phyloP scores from a whole-genome alignment of 2,113 vertebrate species.

The Leptobrachium leishanense region DNA sequence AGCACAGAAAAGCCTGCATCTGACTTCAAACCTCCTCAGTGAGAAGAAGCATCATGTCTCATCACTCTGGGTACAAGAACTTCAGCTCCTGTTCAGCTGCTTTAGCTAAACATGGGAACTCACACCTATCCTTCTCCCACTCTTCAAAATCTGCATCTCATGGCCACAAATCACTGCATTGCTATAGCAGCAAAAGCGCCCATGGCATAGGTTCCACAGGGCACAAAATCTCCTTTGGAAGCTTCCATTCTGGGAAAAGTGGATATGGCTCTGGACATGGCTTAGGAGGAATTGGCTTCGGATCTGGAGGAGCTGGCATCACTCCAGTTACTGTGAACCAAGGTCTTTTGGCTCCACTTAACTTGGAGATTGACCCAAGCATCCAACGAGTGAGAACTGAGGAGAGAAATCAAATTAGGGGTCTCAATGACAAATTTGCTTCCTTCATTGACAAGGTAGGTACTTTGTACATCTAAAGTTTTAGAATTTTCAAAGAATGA shows the following conservation, averaged over 20 bases:
- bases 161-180: constrained; percentile 11
- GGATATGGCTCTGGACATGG: constrained; percentile 53
- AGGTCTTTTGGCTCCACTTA: constrained; percentile 82
- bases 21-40: not conserved
- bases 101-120: constrained; percentile 27
- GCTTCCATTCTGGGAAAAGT: not conserved
- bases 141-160: constrained; percentile 11
- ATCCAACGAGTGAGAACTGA: constrained; percentile 84
- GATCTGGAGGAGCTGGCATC: constrained; percentile 40
- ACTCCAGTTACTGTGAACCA: constrained; percentile 68
- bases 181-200: constrained; percentile 30
- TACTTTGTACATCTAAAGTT: not conserved
- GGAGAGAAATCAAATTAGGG: constrained; percentile 93
- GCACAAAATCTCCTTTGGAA: constrained; percentile 61
- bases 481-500: too few relatives aligned
- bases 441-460: constrained; percentile 92
- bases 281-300: constrained; percentile 49
- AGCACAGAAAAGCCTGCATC: not conserved
- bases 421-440: constrained; percentile 82
- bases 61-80: constrained; percentile 35
- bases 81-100: constrained; percentile 37
- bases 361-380: constrained; percentile 80
- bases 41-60: constrained; percentile 35
- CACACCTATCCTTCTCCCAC: constrained; percentile 18
- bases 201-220: constrained; percentile 51